A percentile compares a stretch with the other conserved stretches of the same genome.
Conservation (phyloP, 2,797 vertebrate genomes). For the Centropyge bicolor region DNA sequence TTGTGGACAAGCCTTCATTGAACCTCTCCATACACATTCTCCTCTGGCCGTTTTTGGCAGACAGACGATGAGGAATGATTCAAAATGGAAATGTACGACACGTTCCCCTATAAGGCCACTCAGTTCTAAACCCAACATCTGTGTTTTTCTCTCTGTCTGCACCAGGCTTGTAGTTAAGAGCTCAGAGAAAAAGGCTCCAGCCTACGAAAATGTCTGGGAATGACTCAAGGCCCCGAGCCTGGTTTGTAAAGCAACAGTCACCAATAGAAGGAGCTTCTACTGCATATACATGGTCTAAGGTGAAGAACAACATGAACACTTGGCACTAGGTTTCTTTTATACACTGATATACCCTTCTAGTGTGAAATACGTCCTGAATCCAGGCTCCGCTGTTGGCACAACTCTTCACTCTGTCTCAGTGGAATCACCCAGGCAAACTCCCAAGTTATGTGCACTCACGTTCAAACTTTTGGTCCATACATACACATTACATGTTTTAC, state of each 20-base stretch:
- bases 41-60: conserved; percentile 80
- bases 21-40: conserved; percentile 81
- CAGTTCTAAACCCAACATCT: conserved; percentile 81
- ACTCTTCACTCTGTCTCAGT: conserved; percentile 68
- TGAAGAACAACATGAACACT: conserved; percentile 80
- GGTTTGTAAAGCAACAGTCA: conserved; percentile 74
- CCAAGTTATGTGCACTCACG: conserved; percentile 54
- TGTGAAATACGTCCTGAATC: conserved; percentile 48
- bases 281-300: conserved; percentile 81
- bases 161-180: conserved; percentile 68
- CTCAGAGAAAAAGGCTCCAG: conserved; percentile 61
- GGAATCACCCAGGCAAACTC: conserved; percentile 75
- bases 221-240: conserved; percentile 68
- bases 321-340: conserved; percentile 81
- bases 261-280: conserved; percentile 79
- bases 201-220: conserved; percentile 61
- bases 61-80: conserved; percentile 84
- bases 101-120: conserved; percentile 86
- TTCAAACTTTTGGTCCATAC: conserved; percentile 86
- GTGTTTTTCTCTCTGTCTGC: conserved; percentile 73
- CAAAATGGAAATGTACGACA: conserved; percentile 80
- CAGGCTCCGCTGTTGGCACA: conserved; percentile 62
- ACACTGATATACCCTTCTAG: conserved; percentile 63
- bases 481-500: conserved; percentile 82
- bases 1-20: conserved; percentile 79